A percentile compares a stretch with the other conserved stretches of the same genome.
These are phyloP conservation scores for Apamea sordens DNA, from an alignment of 2,888 invertebrate genomes.

Conservation along the genomic window DNA sequence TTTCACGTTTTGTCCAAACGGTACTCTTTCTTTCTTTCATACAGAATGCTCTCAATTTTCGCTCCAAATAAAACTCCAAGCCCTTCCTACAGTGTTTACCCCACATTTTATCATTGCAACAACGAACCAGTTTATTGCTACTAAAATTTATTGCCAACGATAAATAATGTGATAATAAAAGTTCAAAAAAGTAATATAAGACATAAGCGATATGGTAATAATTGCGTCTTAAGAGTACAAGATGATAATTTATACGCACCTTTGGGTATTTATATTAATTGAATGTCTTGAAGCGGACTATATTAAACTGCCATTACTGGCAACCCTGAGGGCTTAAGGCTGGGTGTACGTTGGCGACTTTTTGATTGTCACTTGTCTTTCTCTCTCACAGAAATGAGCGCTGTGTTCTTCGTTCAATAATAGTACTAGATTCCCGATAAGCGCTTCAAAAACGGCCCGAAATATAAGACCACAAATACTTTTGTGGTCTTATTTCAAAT, in stretches of 20 bases:
- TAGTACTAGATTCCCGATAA: too few relatives aligned
- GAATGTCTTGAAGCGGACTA: slow-evolving; percentile 64
- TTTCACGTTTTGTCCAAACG: too few relatives aligned
- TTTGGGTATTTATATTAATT: slow-evolving; percentile 66
- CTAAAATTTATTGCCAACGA: slow-evolving; percentile 53
- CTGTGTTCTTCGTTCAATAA: too few relatives aligned
- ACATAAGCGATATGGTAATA: slow-evolving; percentile 51
- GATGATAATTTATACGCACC: slow-evolving; percentile 64
- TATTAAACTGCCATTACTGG: slow-evolving; percentile 60
- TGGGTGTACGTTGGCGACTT: slow-evolving; percentile 25
- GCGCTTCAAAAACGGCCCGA: too few relatives aligned
- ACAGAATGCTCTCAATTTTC: not conserved
- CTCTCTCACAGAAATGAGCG: too few relatives aligned
- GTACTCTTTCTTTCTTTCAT: not conserved
- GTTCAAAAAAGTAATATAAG: slow-evolving; percentile 42
- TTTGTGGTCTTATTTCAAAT: too few relatives aligned
- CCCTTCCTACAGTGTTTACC: slow-evolving; percentile 2
- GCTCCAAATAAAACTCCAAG: not conserved
- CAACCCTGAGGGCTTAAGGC: slow-evolving; percentile 60
- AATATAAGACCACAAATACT: too few relatives aligned
- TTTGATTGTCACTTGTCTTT: not conserved
- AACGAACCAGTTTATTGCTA: slow-evolving; percentile 23
- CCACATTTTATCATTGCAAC: slow-evolving; percentile 29
- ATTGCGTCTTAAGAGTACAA: slow-evolving; percentile 48
- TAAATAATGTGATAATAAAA: slow-evolving; percentile 63